A percentile compares a stretch with the other conserved stretches of the same genome.
Conservation (phyloP, 1,140 invertebrate genomes). For the Dufourea novaeangliae region DNA sequence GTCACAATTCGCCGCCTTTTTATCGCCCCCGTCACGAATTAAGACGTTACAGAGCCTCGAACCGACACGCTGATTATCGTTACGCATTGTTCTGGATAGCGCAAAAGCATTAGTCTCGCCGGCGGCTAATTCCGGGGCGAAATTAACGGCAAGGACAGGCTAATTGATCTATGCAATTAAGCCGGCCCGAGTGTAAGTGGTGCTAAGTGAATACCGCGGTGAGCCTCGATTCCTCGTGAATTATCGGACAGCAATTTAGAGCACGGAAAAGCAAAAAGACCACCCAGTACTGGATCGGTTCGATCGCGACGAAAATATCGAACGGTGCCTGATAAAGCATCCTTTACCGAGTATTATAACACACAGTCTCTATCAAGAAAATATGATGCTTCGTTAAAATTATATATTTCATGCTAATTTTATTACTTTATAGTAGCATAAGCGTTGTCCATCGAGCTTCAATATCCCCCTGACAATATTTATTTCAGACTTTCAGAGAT, state of each 20-base stretch:
- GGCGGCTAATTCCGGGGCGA: slow-evolving; percentile 31
- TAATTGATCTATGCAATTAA: slow-evolving; percentile 54
- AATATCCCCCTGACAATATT: no score
- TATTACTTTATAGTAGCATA: no score
- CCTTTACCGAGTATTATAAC: no score
- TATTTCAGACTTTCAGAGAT: no score
- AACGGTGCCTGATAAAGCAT: not conserved
- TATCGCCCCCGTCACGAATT: not conserved
- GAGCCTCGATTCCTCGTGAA: not conserved
- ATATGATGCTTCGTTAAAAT: no score
- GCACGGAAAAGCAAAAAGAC: not conserved
- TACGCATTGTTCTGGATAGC: slow-evolving; percentile 24
- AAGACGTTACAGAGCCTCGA: not conserved
- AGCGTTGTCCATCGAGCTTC: no score
- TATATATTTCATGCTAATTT: no score
- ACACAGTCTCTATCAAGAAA: no score
- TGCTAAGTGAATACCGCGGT: slow-evolving; percentile 37
- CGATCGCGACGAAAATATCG: not conserved
- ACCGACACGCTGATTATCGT: slow-evolving; percentile 6
- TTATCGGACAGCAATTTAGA: slow-evolving; percentile 44
- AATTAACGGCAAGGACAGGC: slow-evolving; percentile 48
- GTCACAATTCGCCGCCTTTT: not conserved
- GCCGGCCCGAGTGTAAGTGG: slow-evolving; percentile 6
- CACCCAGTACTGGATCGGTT: not conserved
- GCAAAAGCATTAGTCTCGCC: slow-evolving; percentile 27